Percentiles rank a stretch among this genome's conserved stretches.
Conservation (phyloP, 2,797 vertebrate genomes). For the Sebastes trivittatus region DNA sequence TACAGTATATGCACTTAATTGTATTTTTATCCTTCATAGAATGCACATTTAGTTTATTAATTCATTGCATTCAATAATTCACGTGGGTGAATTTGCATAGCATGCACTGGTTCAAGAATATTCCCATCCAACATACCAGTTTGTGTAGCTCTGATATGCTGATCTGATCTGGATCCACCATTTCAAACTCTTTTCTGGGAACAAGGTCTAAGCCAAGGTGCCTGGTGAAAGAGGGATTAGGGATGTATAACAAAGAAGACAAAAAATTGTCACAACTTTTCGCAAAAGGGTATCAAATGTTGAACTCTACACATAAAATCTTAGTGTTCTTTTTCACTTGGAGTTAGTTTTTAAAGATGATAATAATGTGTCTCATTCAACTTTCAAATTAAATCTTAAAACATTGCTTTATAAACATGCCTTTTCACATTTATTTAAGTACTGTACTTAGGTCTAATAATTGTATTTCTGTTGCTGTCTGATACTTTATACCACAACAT, state of each 20-base stretch:
- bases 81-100: background rate
- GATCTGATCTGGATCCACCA: conserved; percentile 97
- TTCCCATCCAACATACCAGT: conserved; percentile 84
- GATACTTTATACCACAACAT: background rate
- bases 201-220: conserved; percentile 97
- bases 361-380: background rate
- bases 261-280: background rate
- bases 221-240: conserved; percentile 72
- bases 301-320: background rate
- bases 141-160: conserved; percentile 98
- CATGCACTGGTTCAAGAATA: conserved; percentile 17
- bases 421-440: background rate
- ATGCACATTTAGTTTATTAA: conserved; percentile 11
- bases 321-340: background rate
- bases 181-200: conserved; percentile 98
- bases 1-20: background rate
- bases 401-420: background rate
- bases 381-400: background rate
- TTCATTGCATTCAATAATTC: conserved; percentile 21
- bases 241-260: background rate
- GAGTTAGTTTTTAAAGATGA: background rate
- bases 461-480: background rate
- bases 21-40: conserved; percentile 18
- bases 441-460: background rate
- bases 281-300: background rate